Evolutionary conservation across 2,888 invertebrate genomes (phyloP).

Genomic region (Anthrax anthrax): DNA sequence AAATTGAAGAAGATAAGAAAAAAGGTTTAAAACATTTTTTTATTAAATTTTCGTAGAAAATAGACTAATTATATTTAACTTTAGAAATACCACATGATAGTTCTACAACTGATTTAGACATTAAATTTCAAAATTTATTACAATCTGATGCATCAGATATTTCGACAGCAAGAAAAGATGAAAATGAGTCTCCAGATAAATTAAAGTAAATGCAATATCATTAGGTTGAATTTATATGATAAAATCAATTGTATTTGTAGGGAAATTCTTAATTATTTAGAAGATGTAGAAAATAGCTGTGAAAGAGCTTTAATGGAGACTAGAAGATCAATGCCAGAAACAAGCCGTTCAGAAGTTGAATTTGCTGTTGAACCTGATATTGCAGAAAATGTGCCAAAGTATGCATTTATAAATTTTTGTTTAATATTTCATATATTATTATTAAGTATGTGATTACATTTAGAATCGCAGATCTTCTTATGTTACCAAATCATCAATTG

Average conservation of each 20-base stretch:
- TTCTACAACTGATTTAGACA: constrained; percentile 2
- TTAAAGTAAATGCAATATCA: constrained; percentile 13
- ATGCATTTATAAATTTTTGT: constrained; percentile 2
- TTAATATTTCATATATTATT: no score
- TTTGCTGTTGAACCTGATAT: constrained; percentile 33
- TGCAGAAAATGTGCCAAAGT: constrained; percentile 34
- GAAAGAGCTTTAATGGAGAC: constrained; percentile 32
- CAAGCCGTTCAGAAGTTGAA: constrained; percentile 30
- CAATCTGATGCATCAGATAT: background rate
- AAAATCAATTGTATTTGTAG: constrained; percentile 13
- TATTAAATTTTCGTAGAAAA: background rate
- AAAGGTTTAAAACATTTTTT: constrained; percentile 22
- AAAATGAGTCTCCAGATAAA: constrained; percentile 6
- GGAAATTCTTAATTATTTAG: constrained; percentile 32
- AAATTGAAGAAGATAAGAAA: constrained; percentile 33
- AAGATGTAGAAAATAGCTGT: constrained; percentile 33
- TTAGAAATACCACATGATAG: background rate
- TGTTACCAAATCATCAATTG: constrained; percentile 33
- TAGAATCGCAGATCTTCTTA: constrained; percentile 31
- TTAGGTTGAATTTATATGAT: background rate
- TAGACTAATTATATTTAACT: background rate
- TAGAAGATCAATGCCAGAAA: constrained; percentile 29
- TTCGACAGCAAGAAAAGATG: background rate
- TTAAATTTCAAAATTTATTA: constrained; percentile 6
- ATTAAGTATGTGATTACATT: background rate